Conservation (phyloP, 2,888 invertebrate genomes). For the Drosophila falleni region DNA sequence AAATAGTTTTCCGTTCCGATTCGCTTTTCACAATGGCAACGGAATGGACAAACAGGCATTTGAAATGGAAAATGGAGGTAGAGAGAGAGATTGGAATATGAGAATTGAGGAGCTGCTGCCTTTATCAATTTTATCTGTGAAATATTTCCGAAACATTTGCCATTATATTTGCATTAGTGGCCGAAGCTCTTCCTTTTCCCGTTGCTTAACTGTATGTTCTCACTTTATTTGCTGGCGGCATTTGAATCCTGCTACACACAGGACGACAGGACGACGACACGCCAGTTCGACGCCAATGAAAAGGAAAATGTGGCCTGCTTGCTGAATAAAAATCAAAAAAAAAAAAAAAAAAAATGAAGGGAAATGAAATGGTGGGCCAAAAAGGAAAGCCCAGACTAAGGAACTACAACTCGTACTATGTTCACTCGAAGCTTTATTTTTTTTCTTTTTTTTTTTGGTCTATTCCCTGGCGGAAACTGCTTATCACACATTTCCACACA, state of each 20-base stretch:
- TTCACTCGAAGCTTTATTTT: conserved; percentile 6
- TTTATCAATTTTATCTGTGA: conserved; percentile 82
- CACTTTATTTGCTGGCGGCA: conserved; percentile 42
- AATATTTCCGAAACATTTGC: conserved; percentile 83
- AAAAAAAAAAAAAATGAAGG: not conserved
- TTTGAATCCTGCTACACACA: conserved; percentile 29
- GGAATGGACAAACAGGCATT: conserved; percentile 26
- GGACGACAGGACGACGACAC: conserved; percentile 5
- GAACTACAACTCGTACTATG: conserved; percentile 27
- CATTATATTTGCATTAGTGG: conserved; percentile 83
- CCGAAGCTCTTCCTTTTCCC: conserved; percentile 68
- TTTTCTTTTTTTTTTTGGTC: conserved; percentile 34
- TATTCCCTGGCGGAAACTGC: conserved; percentile 82
- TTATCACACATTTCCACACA: conserved; percentile 83
- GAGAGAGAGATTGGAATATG: not conserved
- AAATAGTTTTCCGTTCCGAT: conserved; percentile 75
- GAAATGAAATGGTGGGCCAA: conserved; percentile 1
- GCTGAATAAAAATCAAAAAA: conserved; percentile 16
- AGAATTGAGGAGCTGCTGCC: conserved; percentile 45
- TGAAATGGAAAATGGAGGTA: conserved; percentile 15
- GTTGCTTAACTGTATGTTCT: conserved; percentile 49
- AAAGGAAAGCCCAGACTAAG: conserved; percentile 36
- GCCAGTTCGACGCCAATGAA: conserved; percentile 75
- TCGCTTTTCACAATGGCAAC: conserved; percentile 49
- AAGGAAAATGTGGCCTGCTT: conserved; percentile 57